Conservation (phyloP, 2,113 vertebrate genomes). For the Dendrocopos noguchii region DNA sequence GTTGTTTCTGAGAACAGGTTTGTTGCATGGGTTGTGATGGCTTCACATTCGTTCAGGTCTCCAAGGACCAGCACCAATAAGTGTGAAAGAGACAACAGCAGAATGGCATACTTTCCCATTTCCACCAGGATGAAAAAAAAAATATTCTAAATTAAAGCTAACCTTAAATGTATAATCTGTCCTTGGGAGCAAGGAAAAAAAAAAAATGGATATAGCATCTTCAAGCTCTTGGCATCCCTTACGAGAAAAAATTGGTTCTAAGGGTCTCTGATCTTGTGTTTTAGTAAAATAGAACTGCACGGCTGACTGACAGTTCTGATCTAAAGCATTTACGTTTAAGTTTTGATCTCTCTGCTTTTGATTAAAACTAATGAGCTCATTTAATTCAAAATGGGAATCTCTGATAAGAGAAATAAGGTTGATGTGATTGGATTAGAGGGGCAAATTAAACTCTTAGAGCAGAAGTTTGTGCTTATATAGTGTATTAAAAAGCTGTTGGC, state of each 20-base stretch:
- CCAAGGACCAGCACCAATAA: slow-evolving; percentile 75
- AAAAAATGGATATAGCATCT: slow-evolving; percentile 74
- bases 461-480: slow-evolving; percentile 95
- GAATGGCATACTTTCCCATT: slow-evolving; percentile 74
- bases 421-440: slow-evolving; percentile 97
- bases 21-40: slow-evolving; percentile 66
- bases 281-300: slow-evolving; percentile 92
- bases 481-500: slow-evolving; percentile 96
- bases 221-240: slow-evolving; percentile 84
- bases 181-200: slow-evolving; percentile 72
- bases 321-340: slow-evolving; percentile 95
- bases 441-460: slow-evolving; percentile 95
- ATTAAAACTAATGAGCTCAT: slow-evolving; percentile 98
- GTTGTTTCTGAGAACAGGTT: slow-evolving; percentile 34
- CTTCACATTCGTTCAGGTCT: slow-evolving; percentile 70
- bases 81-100: slow-evolving; percentile 71
- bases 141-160: slow-evolving; percentile 80
- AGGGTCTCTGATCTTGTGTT: slow-evolving; percentile 93
- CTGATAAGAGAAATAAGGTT: slow-evolving; percentile 97
- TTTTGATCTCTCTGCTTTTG: slow-evolving; percentile 97
- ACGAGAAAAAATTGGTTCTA: slow-evolving; percentile 87
- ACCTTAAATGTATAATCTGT: slow-evolving; percentile 88
- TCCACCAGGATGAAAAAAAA: slow-evolving; percentile 70
- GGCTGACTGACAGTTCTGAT: slow-evolving; percentile 94
- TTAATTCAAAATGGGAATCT: slow-evolving; percentile 98